These are phyloP conservation scores for Trissoscelio sp. DNA, from an alignment of 2,888 invertebrate genomes.

Conservation along the genomic window DNA sequence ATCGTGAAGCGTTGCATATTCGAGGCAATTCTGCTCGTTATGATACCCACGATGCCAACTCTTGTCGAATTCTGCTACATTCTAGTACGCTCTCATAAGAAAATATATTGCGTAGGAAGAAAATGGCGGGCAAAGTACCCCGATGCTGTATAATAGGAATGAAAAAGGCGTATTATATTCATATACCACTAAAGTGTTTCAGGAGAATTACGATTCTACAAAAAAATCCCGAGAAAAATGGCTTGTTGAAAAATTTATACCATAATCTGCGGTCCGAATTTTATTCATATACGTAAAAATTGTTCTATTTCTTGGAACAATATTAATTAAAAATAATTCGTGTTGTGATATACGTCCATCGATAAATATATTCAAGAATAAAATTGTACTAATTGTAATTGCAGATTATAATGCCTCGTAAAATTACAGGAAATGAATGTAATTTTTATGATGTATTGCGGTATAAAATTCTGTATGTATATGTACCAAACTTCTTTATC, in stretches of 20 bases:
- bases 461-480: too few relatives aligned
- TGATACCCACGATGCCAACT: slow-evolving; percentile 60
- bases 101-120: slow-evolving; percentile 62
- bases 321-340: slow-evolving; percentile 24
- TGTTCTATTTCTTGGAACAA: neutral
- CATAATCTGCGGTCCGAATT: slow-evolving; percentile 50
- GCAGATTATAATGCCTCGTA: too few relatives aligned
- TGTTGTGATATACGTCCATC: neutral
- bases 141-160: slow-evolving; percentile 57
- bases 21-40: slow-evolving; percentile 57
- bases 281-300: slow-evolving; percentile 40
- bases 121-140: slow-evolving; percentile 46
- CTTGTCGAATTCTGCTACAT: slow-evolving; percentile 56
- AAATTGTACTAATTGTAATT: too few relatives aligned
- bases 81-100: slow-evolving; percentile 47
- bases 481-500: too few relatives aligned
- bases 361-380: neutral
- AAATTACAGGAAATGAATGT: too few relatives aligned
- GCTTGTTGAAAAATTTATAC: slow-evolving; percentile 51
- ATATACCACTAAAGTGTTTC: slow-evolving; percentile 57
- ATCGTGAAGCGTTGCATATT: slow-evolving; percentile 54
- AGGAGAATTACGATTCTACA: slow-evolving; percentile 48
- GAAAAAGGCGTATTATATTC: slow-evolving; percentile 65
- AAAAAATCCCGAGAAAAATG: slow-evolving; percentile 57
- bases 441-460: too few relatives aligned